These are phyloP conservation scores for Oligia latruncula DNA, from an alignment of 2,888 invertebrate species.

Conservation along the genomic window DNA sequence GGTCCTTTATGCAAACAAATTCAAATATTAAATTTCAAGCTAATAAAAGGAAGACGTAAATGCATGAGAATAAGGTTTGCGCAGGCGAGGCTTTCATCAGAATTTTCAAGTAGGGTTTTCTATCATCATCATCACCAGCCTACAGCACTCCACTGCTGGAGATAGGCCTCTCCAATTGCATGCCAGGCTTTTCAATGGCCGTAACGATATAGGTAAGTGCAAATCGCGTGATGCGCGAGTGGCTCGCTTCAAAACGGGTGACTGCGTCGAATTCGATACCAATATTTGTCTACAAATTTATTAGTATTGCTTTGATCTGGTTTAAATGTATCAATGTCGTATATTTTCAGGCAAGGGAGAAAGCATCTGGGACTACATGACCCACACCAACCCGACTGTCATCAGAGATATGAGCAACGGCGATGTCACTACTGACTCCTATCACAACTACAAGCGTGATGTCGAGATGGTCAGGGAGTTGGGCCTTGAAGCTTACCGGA, in stretches of 20 bases:
- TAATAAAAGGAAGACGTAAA: neutral
- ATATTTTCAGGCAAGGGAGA: conserved; percentile 70
- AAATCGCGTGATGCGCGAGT: neutral
- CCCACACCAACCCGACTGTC: conserved; percentile 70
- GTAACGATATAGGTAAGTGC: neutral
- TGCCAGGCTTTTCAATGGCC: neutral
- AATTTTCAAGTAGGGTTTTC: neutral
- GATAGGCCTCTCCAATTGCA: too few species aligned
- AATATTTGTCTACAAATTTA: neutral
- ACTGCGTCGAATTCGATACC: neutral
- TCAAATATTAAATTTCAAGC: neutral
- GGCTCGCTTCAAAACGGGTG: too few species aligned
- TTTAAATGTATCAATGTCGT: neutral
- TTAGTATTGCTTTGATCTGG: neutral
- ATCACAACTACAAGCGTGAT: conserved; percentile 90
- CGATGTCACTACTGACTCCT: conserved; percentile 90
- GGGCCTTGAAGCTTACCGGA: conserved; percentile 86
- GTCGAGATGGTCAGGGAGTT: conserved; percentile 83
- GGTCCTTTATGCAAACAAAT: neutral
- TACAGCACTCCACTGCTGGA: neutral
- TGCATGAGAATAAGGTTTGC: neutral
- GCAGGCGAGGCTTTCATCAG: neutral
- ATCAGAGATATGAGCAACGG: conserved; percentile 83
- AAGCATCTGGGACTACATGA: conserved; percentile 76
- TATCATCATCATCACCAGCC: neutral